A percentile compares a stretch with the other conserved stretches of the same genome.
Evolutionary conservation across 2,888 invertebrate genomes (phyloP).

Genomic region (Acronicta aceris): DNA sequence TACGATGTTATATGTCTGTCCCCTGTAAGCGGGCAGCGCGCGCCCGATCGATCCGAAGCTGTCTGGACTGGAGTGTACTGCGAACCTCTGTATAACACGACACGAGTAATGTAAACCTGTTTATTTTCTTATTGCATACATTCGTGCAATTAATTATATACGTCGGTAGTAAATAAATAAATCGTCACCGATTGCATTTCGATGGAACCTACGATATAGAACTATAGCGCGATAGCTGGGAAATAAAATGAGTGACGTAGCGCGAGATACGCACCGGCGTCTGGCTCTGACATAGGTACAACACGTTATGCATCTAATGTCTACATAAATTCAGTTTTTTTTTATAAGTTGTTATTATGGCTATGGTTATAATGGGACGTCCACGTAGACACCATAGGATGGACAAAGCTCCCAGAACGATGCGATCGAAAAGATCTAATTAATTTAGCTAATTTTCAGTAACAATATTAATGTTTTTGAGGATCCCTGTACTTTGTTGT

Average conservation of each 20-base stretch:
- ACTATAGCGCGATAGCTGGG: conserved; percentile 6
- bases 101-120: conserved; percentile 1
- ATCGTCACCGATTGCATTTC: conserved; percentile 36
- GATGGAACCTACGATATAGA: conserved; percentile 7
- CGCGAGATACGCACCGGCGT: conserved; percentile 2
- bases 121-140: conserved; percentile 12
- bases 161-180: conserved; percentile 24
- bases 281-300: neutral
- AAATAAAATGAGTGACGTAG: conserved; percentile 10
- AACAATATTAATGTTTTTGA: conserved; percentile 1
- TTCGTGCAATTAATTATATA: conserved; percentile 15
- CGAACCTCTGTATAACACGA: neutral
- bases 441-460: no score
- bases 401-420: no score
- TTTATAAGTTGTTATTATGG: conserved; percentile 3
- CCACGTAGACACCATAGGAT: no score
- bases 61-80: conserved; percentile 48
- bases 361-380: no score
- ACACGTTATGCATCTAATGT: conserved; percentile 1
- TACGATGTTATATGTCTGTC: conserved; percentile 12
- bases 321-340: neutral
- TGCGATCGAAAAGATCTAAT: no score
- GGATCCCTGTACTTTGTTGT: no score
- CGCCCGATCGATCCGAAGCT: conserved; percentile 39
- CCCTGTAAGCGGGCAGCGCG: conserved; percentile 4